Conservation (phyloP, 2,797 vertebrate genomes). For the Phoxinus dragarum region DNA sequence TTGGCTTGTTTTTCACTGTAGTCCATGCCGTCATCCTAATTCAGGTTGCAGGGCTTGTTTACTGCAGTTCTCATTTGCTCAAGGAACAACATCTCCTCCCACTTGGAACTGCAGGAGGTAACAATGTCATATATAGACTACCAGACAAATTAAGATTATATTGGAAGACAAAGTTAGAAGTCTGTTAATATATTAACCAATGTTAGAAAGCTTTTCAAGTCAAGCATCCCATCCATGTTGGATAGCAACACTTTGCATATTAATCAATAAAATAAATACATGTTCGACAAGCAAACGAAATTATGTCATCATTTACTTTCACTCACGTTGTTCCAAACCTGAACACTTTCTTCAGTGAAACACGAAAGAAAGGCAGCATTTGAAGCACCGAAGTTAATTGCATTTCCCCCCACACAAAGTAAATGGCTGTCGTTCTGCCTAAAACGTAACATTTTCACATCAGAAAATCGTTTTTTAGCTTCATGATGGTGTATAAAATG, state of each 20-base stretch:
- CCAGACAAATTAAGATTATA: neutral
- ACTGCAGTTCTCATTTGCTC: slow-evolving; percentile 30
- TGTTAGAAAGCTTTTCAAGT: neutral
- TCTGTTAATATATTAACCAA: slow-evolving; percentile 39
- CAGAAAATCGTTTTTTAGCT: neutral
- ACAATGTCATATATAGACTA: neutral
- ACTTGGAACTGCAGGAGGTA: neutral
- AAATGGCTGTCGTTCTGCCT: neutral
- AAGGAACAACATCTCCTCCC: slow-evolving; percentile 27
- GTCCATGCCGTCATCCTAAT: slow-evolving; percentile 43
- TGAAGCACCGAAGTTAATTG: neutral
- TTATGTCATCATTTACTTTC: neutral
- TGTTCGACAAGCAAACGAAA: neutral
- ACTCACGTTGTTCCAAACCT: neutral
- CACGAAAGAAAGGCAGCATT: neutral
- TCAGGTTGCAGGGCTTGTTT: slow-evolving; percentile 22
- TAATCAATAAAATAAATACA: neutral
- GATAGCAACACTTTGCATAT: neutral
- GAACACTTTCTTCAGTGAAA: neutral
- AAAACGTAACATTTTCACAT: neutral
- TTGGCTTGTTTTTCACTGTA: slow-evolving; percentile 57
- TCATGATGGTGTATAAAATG: neutral
- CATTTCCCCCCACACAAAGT: neutral
- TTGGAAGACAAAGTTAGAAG: neutral
- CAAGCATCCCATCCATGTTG: too few relatives aligned